A percentile compares a stretch with the other conserved stretches of the same genome.
Evolutionary conservation across 2,888 invertebrate species (phyloP).

Genomic region (Parnassius glacialis): DNA sequence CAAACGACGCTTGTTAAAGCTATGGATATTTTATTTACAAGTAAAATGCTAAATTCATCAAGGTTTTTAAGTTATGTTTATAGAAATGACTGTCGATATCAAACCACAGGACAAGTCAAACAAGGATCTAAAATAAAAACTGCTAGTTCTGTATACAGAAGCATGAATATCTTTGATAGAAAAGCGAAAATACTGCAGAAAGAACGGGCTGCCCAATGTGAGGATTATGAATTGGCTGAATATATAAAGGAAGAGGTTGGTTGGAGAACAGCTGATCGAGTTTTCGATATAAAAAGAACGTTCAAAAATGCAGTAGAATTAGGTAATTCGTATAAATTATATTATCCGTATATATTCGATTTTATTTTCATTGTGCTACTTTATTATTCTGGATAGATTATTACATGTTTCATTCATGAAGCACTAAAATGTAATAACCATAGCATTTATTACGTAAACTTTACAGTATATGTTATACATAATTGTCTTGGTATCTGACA

Average conservation of each 20-base stretch:
- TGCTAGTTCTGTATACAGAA: constrained; percentile 66
- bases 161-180: constrained; percentile 94
- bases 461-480: too few relatives aligned
- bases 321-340: constrained; percentile 62
- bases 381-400: too few relatives aligned
- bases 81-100: constrained; percentile 3
- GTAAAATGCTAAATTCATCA: constrained; percentile 5
- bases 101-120: constrained; percentile 14
- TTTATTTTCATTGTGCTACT: too few relatives aligned
- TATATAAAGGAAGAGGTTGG: constrained; percentile 95
- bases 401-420: too few relatives aligned
- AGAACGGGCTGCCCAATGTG: constrained; percentile 89
- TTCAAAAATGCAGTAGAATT: constrained; percentile 92
- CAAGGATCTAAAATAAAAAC: constrained; percentile 49
- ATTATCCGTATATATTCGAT: too few relatives aligned
- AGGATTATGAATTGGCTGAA: constrained; percentile 90
- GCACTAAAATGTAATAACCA: too few relatives aligned
- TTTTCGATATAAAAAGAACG: constrained; percentile 95
- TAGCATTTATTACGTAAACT: too few relatives aligned
- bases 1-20: constrained; percentile 1
- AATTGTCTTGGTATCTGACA: too few relatives aligned
- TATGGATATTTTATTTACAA: background rate
- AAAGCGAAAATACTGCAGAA: constrained; percentile 92
- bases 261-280: constrained; percentile 93
- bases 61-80: constrained; percentile 14